Evolutionary conservation across 2,888 invertebrate species (phyloP).

Genomic region (Reticulitermes lucifugus): DNA sequence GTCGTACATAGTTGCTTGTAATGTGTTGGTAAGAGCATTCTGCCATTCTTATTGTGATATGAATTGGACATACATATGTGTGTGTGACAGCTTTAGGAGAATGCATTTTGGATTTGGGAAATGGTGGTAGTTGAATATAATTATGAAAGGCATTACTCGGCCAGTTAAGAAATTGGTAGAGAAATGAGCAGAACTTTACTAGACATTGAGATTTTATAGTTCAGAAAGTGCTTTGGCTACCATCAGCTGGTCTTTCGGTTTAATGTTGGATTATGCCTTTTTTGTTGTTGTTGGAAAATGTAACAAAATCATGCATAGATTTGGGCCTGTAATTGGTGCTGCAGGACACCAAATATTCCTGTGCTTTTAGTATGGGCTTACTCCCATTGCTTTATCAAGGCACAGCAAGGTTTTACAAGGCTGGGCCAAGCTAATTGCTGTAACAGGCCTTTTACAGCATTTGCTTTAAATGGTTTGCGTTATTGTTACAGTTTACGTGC

Average conservation of each 20-base stretch:
- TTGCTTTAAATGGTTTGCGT: constrained; percentile 45
- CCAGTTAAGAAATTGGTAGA: too few species aligned
- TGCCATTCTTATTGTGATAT: too few species aligned
- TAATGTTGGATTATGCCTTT: neutral
- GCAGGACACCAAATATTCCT: neutral
- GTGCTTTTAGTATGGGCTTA: neutral
- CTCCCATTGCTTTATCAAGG: neutral
- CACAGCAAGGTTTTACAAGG: neutral
- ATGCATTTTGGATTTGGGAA: too few species aligned
- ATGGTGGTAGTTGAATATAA: too few species aligned
- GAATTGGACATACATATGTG: too few species aligned
- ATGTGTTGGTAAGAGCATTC: too few species aligned
- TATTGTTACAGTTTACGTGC: constrained; percentile 53
- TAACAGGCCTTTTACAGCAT: constrained; percentile 1
- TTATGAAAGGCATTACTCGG: too few species aligned
- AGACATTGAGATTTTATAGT: neutral
- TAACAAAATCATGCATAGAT: neutral
- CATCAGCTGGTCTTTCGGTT: neutral
- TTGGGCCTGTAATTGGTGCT: neutral
- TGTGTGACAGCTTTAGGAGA: too few species aligned
- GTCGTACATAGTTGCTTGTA: too few species aligned
- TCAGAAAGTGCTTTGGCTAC: neutral
- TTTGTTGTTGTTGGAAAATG: neutral
- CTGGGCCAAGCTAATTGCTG: constrained; percentile 11
- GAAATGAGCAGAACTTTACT: too few species aligned